Evolutionary conservation across 2,797 vertebrate genomes (phyloP), one percentile per base, ranked within the genome.

Genomic region (Micromesistius poutassou): DNA sequence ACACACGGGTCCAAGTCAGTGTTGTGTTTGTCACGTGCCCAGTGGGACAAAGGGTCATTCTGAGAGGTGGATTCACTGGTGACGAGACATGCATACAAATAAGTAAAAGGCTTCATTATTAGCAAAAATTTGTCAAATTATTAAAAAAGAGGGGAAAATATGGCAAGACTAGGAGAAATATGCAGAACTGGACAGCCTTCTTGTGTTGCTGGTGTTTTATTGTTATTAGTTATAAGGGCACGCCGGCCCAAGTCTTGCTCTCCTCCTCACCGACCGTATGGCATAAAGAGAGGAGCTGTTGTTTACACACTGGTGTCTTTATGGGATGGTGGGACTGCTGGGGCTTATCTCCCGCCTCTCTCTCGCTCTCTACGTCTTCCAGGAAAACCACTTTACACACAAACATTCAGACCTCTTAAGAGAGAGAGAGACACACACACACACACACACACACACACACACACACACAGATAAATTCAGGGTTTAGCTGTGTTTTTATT

Each of bases 351-450:
- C 62, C 62, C 25, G 25, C 22, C 55, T 62, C 55, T 62, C 55
- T 35, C 33, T 35, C 33, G 33, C 33, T 35, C 33, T 35, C 33
- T n/a, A n/a, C 62, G 1, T 68, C 62, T 68, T 68, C 62, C 62
- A 68, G 62, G 62, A 68, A 68, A 68, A 68, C 25, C n/a, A 68
- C 55, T 62, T 62, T 50, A 62, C 77, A 71, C 76, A 81, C 73
- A 84, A 72, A 81, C 55, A 66, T 74, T 22, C 79, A 77, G 50
- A 79, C 72, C n/a, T 42, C 78, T 25, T 13, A 4, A 35, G 6
- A 46, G 30, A 66, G 30, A 80, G 10, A 40, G n/a, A 42, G 9
- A 40, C 36, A 33, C 74, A 30, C 50, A 33, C 74, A 30, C 66
- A 42, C 13, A 42, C 40, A 42, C 40, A 42, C 40, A 42, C 40